Base-by-base conservation (phyloP, 2,797 vertebrate genomes). In the Muscicapa striata region DNA sequence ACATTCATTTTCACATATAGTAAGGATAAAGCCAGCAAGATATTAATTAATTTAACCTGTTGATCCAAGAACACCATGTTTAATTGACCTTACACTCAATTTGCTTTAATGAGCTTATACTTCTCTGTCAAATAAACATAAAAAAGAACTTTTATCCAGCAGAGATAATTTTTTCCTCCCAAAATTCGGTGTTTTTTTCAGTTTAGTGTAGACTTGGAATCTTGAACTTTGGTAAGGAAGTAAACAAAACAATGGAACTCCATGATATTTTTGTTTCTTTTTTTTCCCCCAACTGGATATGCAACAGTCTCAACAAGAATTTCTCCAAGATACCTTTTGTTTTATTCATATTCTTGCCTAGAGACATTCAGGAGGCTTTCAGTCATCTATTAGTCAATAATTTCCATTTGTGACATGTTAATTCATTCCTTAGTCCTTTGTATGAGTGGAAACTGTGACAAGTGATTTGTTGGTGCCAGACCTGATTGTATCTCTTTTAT, bases 21-120 rank as follows among this genome's bases (percentile, higher is more conserved):
- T 95, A 49, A 52, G 76, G 74, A 93, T 72, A 97, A 90, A 87
- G 66, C 27, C 43, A 75, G 94, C 84, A 89, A 93, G 94, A 49
- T 95, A 96, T 79, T 97, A 96, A 97, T 97, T 96, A 94, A 84
- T 62, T 40, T 85, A 95, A 97, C 95, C 77, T 97, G 95, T 98
- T 97, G 96, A 93, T 96, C 82, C 86, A 90, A 95, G 91, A 76
- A 46, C 54, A 72, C 29, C 80, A 76, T 63, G 43, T 93, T 45
- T 90, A 94, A 79, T 70, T 76, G 87, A 74, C 32, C 45, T 83
- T 59, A 57, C 36, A 46, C 8, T 93, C 74, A 57, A 1, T 66
- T 38, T 82, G 15, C 55, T 94, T 90, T 81, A 88, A 73, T 62
- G 48, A 88, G 9, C 24, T n/a, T 66, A 30, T 55, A 41, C 3